Conservation (phyloP, 2,888 invertebrate species). For the Tetrapedia diversipes region DNA sequence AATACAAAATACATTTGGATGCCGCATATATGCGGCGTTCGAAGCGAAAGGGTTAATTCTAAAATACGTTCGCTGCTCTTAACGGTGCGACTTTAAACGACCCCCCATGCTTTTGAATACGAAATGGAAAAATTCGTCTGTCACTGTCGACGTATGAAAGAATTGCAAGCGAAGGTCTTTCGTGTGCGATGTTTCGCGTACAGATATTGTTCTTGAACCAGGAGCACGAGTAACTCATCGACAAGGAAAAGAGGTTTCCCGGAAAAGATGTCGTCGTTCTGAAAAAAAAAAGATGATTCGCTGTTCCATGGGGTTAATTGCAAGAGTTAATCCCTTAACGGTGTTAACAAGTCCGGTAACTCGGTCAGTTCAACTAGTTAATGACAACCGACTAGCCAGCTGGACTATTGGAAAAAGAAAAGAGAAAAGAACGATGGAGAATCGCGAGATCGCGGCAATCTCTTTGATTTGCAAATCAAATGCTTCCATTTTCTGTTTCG, state of each 20-base stretch:
- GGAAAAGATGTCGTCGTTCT: background rate
- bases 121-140: background rate
- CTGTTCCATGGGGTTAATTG: conserved; percentile 40
- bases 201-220: background rate
- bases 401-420: background rate
- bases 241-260: background rate
- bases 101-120: too few relatives aligned
- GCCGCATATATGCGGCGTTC: too few relatives aligned
- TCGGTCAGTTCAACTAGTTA: background rate
- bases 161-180: background rate
- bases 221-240: background rate
- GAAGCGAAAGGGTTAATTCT: too few relatives aligned
- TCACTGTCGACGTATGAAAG: too few relatives aligned
- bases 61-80: too few relatives aligned
- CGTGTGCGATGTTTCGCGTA: background rate
- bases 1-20: too few relatives aligned
- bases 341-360: conserved; percentile 37
- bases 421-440: background rate
- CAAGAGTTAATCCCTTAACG: conserved; percentile 43
- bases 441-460: background rate
- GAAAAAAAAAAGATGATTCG: conserved; percentile 3
- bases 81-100: too few relatives aligned
- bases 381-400: background rate
- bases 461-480: too few relatives aligned
- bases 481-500: background rate